Conservation (phyloP, 2,797 vertebrate genomes). For the Sebastolobus altivelis region DNA sequence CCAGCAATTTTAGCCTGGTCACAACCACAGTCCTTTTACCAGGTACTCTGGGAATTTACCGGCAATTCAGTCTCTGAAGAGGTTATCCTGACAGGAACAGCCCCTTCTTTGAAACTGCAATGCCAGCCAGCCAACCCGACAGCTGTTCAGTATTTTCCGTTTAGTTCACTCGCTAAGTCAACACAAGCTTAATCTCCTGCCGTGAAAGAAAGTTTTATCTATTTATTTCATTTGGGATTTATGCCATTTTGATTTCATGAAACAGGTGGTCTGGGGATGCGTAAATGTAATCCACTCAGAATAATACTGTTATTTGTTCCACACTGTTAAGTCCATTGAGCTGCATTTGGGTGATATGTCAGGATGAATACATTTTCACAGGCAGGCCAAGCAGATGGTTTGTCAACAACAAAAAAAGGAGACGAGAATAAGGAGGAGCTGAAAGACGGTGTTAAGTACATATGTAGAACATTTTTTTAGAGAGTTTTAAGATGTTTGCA, state of each 20-base stretch:
- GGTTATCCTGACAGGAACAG: conserved; percentile 23
- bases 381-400: conserved; percentile 65
- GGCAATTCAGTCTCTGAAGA: conserved; percentile 15
- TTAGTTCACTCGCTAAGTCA: conserved; percentile 27
- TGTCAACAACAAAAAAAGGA: not conserved
- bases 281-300: conserved; percentile 72
- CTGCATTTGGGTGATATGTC: conserved; percentile 60
- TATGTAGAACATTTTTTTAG: not conserved
- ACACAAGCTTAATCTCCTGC: conserved; percentile 40
- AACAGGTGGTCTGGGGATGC: conserved; percentile 69
- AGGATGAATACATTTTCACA: conserved; percentile 52
- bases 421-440: not conserved
- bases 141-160: conserved; percentile 41
- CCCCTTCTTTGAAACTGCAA: conserved; percentile 16
- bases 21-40: conserved; percentile 17
- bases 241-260: conserved; percentile 61
- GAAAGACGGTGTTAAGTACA: conserved; percentile 15
- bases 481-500: conserved; percentile 33
- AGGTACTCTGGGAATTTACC: conserved; percentile 24
- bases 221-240: conserved; percentile 56
- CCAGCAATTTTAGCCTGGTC: conserved; percentile 7
- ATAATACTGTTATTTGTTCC: conserved; percentile 75
- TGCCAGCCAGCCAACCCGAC: conserved; percentile 8
- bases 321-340: conserved; percentile 69
- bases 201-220: conserved; percentile 46